Base-by-base conservation (phyloP, 2,113 vertebrate genomes). In the Labeo rohita region DNA sequence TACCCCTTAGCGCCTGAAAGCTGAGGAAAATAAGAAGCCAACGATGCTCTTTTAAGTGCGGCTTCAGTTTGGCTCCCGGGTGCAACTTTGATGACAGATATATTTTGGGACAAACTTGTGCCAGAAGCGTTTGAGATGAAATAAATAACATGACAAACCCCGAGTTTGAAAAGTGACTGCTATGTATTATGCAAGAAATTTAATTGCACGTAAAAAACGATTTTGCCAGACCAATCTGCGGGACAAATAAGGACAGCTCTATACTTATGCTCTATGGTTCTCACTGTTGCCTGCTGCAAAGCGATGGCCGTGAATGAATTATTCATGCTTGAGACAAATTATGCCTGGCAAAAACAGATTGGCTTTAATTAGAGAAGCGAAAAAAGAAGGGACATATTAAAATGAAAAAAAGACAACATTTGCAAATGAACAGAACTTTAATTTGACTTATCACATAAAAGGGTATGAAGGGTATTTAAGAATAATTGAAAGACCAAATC, bases 311-410 rank as follows among this genome's bases (percentile, higher is more conserved):
- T 56, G 43, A 36, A 77, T 90, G 39, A 83, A 91, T 85, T 76
- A 92, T 89, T 87, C 72, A 87, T 6, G n/a, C 63, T 12, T 39
- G 3, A 74, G 86, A 89, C 66, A 85, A 86, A 80, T 85, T 15
- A 88, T 21, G 74, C 80, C 47, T 18, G 59, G 66, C 1, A 13
- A 87, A 83, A 90, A 85, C 85, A 83, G 79, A 74, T 86, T 80
- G 75, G 12, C 59, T 84, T 65, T n/a, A 88, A 90, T 88, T 86
- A 79, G 80, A 59, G 66, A 54, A 43, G n/a, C 54, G 83, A 52
- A 88, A 70, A 87, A 23, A 87, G 68, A 54, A 70, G 0, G 47
- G 21, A 70, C 65, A 21, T 70, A n/a, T 83, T 70, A 70, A 54
- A 82, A 82, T 68, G 6, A 80, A 80, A 82, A 18, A 54, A 36